Percentiles rank a stretch among this genome's conserved stretches.
phyloP scores from a whole-genome alignment of 2,888 invertebrate species.

The Orchesella flavescens region DNA sequence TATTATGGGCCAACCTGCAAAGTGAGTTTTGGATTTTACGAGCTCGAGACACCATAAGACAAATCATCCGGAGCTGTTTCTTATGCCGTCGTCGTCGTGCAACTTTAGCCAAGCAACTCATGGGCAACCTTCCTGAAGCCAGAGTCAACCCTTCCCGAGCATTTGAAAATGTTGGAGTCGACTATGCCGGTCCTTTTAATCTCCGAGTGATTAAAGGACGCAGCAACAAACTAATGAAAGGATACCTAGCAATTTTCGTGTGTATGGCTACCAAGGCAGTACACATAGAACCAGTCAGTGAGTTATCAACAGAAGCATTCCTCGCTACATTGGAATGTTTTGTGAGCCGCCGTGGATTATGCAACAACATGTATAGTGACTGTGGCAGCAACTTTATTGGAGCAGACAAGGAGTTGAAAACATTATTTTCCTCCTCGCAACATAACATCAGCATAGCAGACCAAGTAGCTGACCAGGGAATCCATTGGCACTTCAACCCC shows the following conservation, averaged over 20 bases:
- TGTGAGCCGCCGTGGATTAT: neutral
- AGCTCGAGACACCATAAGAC: neutral
- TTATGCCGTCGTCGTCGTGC: neutral
- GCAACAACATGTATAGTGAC: slow-evolving; percentile 1
- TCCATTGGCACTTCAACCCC: slow-evolving; percentile 73
- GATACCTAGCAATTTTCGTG: slow-evolving; percentile 17
- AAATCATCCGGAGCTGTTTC: neutral
- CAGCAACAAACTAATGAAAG: neutral
- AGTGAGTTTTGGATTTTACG: slow-evolving; percentile 25
- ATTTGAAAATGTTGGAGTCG: slow-evolving; percentile 2
- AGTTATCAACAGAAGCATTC: neutral
- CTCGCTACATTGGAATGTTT: slow-evolving; percentile 43
- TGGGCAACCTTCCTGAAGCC: neutral
- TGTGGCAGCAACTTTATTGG: slow-evolving; percentile 35
- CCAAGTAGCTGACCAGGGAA: slow-evolving; percentile 41
- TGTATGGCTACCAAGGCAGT: slow-evolving; percentile 23
- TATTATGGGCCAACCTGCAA: neutral
- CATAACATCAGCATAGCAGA: too few species aligned
- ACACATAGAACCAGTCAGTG: slow-evolving; percentile 10
- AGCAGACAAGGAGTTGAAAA: slow-evolving; percentile 14
- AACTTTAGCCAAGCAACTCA: neutral
- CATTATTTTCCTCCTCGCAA: too few species aligned
- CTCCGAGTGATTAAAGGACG: slow-evolving; percentile 1
- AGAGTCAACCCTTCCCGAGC: neutral
- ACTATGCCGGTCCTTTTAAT: slow-evolving; percentile 37